Conservation (phyloP, 2,113 vertebrate genomes). For the Choloepus hoffmanni region DNA sequence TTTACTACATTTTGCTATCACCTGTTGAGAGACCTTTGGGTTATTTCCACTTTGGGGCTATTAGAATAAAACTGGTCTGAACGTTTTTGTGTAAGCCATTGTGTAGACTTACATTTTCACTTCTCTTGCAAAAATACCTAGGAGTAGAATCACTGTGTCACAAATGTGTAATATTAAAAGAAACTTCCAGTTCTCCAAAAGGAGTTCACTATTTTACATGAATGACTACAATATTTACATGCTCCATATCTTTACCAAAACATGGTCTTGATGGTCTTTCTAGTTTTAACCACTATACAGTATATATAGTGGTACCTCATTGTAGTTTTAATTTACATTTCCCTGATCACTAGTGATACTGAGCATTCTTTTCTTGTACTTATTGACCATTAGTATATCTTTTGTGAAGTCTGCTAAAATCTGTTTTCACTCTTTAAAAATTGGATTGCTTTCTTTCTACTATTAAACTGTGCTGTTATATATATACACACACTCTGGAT, state of each 20-base stretch:
- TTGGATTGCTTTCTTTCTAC: neutral
- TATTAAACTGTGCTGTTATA: neutral
- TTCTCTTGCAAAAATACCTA: neutral
- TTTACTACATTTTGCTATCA: neutral
- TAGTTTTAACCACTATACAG: neutral
- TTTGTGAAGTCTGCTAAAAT: neutral
- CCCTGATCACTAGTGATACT: neutral
- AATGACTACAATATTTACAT: neutral
- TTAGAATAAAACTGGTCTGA: neutral
- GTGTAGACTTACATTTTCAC: neutral
- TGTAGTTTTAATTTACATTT: slow-evolving; percentile 2
- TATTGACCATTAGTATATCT: neutral
- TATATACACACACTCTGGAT: too few relatives aligned
- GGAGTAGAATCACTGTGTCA: neutral
- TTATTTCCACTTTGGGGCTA: neutral
- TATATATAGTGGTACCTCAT: neutral
- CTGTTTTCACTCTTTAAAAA: neutral
- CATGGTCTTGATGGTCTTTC: neutral
- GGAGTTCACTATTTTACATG: neutral
- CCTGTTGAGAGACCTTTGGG: neutral
- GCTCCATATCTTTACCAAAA: neutral
- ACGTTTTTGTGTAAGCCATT: neutral
- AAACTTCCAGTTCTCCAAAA: neutral
- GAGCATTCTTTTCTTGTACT: neutral
- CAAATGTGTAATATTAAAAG: neutral